Conservation (phyloP, 2,888 invertebrate species). For the Stegana nigrithorax region DNA sequence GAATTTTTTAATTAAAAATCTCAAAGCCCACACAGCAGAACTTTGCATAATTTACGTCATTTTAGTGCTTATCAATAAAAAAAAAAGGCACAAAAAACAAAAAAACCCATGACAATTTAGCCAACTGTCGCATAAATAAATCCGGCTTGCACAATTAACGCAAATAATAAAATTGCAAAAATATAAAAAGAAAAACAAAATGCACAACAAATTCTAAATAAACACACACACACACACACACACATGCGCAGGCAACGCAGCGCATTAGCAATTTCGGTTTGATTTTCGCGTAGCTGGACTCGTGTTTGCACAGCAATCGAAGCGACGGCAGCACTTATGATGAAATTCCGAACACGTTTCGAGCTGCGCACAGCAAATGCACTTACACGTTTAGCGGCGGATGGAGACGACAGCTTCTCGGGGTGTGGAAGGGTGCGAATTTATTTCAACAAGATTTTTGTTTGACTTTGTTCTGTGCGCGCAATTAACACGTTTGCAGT, state of each 20-base stretch:
- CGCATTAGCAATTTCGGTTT: neutral
- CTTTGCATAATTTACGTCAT: neutral
- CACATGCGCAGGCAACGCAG: no score
- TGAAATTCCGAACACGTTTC: slow-evolving; percentile 55
- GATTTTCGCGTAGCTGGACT: slow-evolving; percentile 5
- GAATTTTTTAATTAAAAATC: no score
- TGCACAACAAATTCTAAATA: slow-evolving; percentile 27
- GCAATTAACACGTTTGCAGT: no score
- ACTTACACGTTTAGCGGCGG: slow-evolving; percentile 44
- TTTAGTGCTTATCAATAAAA: neutral
- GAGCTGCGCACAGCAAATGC: slow-evolving; percentile 36
- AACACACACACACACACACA: no score
- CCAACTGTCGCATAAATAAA: no score
- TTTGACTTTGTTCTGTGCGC: no score
- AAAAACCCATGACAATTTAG: no score
- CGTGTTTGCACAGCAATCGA: slow-evolving; percentile 20
- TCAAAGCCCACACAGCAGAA: no score
- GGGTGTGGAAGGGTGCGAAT: slow-evolving; percentile 12
- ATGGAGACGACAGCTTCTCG: neutral
- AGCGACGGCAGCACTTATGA: slow-evolving; percentile 28
- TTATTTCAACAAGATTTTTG: slow-evolving; percentile 22
- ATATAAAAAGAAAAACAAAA: slow-evolving; percentile 20
- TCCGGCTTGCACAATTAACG: neutral
- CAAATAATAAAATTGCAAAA: slow-evolving; percentile 19
- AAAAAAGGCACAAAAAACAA: no score